These are phyloP conservation scores for Sigmodon hispidus DNA, from an alignment of 2,113 vertebrate species.

Conservation along the genomic window DNA sequence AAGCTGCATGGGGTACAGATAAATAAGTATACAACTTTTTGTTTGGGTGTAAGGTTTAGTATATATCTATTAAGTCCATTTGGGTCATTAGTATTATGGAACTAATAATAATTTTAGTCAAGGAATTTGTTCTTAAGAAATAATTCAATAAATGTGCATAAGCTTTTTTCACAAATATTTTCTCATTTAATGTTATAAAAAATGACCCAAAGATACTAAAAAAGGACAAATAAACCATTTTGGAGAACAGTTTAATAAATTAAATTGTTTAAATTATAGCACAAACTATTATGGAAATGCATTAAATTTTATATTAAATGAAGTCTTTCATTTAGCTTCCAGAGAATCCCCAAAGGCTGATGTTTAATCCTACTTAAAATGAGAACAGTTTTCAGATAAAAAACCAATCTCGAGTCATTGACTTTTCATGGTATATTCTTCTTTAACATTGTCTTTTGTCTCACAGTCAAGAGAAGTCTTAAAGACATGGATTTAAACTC, in stretches of 20 bases:
- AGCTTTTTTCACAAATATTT: conserved; percentile 11
- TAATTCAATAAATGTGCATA: conserved; percentile 31
- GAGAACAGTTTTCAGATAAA: conserved; percentile 53
- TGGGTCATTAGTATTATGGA: too few relatives aligned
- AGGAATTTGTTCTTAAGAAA: conserved; percentile 52
- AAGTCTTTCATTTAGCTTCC: conserved; percentile 43
- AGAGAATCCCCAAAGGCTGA: conserved; percentile 21
- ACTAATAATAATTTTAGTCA: conserved; percentile 52
- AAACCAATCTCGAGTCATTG: conserved; percentile 54
- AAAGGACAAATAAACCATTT: not conserved
- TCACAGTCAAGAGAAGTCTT: not conserved
- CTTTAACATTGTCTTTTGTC: not conserved
- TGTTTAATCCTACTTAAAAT: conserved; percentile 34
- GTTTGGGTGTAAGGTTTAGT: too few relatives aligned
- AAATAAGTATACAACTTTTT: too few relatives aligned
- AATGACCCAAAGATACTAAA: conserved; percentile 31
- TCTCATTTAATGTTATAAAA: conserved; percentile 36
- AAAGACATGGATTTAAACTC: conserved; percentile 33
- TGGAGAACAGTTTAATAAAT: conserved; percentile 62
- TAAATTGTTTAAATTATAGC: not conserved
- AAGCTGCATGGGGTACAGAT: too few relatives aligned
- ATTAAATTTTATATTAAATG: conserved; percentile 45
- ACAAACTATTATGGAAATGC: conserved; percentile 53
- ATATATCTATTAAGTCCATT: too few relatives aligned
- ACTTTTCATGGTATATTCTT: not conserved